Conservation (phyloP, 1,140 invertebrate species). For the Eurosta solidaginis region DNA sequence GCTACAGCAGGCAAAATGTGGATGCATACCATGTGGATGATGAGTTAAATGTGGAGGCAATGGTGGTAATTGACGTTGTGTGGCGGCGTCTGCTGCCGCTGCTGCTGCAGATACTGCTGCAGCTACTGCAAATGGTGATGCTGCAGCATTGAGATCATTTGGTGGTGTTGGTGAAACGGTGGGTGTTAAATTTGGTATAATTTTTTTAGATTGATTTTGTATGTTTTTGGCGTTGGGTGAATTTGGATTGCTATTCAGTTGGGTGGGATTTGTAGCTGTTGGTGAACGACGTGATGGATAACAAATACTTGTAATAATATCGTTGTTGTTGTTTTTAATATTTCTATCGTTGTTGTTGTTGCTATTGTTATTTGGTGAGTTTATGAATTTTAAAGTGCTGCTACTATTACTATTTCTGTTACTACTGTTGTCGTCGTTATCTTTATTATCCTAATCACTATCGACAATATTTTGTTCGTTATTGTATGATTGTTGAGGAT, state of each 20-base stretch:
- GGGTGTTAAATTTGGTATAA: conserved; percentile 22
- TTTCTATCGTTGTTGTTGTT: conserved; percentile 41
- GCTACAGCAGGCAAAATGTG: conserved; percentile 34
- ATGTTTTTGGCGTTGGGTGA: neutral
- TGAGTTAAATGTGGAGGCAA: conserved; percentile 35
- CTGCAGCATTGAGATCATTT: conserved; percentile 17
- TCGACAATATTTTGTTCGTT: neutral
- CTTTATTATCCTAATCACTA: conserved; percentile 38
- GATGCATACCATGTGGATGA: conserved; percentile 40
- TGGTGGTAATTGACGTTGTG: conserved; percentile 41
- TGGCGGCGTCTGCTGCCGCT: conserved; percentile 24
- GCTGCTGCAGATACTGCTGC: conserved; percentile 29
- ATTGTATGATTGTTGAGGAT: neutral
- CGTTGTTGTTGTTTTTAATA: conserved; percentile 32
- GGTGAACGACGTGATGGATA: neutral
- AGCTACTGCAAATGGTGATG: conserved; percentile 17
- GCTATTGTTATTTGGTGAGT: conserved; percentile 38
- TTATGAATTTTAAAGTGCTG: conserved; percentile 34
- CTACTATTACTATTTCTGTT: conserved; percentile 43
- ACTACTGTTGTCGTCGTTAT: conserved; percentile 42
- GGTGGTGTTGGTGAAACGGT: neutral
- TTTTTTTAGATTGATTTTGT: neutral
- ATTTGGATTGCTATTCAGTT: neutral
- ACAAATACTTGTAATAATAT: conserved; percentile 29
- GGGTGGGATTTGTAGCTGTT: neutral